Evolutionary conservation across 1,140 invertebrate species (phyloP).

Genomic region (Saxidomus purpurata): DNA sequence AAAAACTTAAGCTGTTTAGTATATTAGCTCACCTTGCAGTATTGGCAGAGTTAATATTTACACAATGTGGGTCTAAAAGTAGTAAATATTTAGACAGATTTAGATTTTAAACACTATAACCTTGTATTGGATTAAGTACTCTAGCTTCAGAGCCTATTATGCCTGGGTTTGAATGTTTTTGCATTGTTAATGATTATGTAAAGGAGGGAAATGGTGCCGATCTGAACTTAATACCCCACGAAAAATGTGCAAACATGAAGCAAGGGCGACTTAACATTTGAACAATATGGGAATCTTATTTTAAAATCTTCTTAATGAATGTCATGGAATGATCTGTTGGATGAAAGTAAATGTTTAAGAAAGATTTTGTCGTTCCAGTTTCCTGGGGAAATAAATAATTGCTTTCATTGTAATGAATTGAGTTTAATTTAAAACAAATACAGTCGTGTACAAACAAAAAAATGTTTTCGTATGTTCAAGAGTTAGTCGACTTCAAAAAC

Average conservation of each 20-base stretch:
- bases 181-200: not conserved
- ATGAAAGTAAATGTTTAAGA: too few species aligned
- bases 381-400: too few species aligned
- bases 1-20: slow-evolving; percentile 2
- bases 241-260: slow-evolving; percentile 11
- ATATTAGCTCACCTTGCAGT: slow-evolving; percentile 19
- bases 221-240: not conserved
- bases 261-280: not conserved
- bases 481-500: too few species aligned
- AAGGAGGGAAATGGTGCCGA: not conserved
- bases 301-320: not conserved
- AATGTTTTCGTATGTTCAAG: too few species aligned
- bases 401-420: too few species aligned
- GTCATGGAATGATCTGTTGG: too few species aligned
- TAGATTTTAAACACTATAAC: slow-evolving; percentile 18
- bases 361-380: too few species aligned
- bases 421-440: too few species aligned
- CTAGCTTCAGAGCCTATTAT: not conserved
- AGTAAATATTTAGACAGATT: slow-evolving; percentile 41
- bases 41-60: slow-evolving; percentile 18
- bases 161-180: not conserved
- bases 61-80: not conserved
- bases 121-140: slow-evolving; percentile 27
- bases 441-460: too few species aligned
- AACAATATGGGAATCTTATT: not conserved